Conservation (phyloP, 2,113 vertebrate genomes). For the Cryptotis parvus region DNA sequence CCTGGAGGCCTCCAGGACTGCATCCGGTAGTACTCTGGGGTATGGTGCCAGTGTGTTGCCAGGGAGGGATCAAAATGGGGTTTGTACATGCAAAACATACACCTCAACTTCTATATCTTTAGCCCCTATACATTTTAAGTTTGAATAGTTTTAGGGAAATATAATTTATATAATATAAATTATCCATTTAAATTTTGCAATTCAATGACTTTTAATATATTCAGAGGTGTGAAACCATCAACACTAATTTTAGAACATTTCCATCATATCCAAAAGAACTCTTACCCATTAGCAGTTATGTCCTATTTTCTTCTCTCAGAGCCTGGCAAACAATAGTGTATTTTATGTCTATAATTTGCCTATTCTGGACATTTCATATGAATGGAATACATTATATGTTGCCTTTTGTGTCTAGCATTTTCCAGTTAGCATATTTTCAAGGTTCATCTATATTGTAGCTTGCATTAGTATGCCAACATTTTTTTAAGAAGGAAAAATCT, state of each 20-base stretch:
- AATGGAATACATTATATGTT: not conserved
- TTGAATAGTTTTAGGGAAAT: conserved; percentile 13
- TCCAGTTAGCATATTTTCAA: conserved; percentile 29
- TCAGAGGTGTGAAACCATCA: not conserved
- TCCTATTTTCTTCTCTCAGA: not conserved
- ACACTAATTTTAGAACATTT: conserved; percentile 30
- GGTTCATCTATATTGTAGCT: not conserved
- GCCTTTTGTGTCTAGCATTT: not conserved
- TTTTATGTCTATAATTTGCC: not conserved
- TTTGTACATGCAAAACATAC: too few species aligned
- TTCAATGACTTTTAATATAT: conserved; percentile 27
- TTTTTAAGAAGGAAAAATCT: not conserved
- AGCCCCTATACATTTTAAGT: not conserved
- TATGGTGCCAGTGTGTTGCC: too few species aligned
- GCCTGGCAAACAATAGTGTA: not conserved
- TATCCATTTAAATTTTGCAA: not conserved
- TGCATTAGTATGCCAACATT: not conserved
- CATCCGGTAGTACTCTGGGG: too few species aligned
- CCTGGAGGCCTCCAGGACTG: too few species aligned
- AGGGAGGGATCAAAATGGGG: too few species aligned
- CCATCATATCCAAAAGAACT: not conserved
- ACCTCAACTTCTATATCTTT: too few species aligned
- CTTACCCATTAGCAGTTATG: not conserved
- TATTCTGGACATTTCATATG: not conserved
- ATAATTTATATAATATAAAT: not conserved